Evolutionary conservation across 2,113 vertebrate species (phyloP), one percentile per base, ranked within the genome.

Genomic region (Oncorhynchus clarkii): DNA sequence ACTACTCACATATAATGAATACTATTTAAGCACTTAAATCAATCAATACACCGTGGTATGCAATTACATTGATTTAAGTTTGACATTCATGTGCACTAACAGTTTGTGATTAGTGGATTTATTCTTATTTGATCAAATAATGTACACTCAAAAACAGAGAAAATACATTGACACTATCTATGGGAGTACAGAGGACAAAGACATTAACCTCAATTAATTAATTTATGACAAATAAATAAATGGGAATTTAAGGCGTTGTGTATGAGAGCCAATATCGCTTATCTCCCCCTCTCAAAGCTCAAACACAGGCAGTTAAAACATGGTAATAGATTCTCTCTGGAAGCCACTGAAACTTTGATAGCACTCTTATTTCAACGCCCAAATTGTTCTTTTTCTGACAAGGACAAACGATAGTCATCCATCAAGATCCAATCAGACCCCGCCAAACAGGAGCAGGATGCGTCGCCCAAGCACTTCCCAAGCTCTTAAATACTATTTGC

Each of bases 351-450:
- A 96, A 96, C 89, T 96, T 96, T 95, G 94, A 96, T 93, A 95
- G 94, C 91, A 88, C 89, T 94, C 92, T 92, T 92, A 93, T 94
- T 95, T 94, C 94, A 92, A 94, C 91, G 94, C 93, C 90, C 92
- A 89, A 84, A 94, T 95, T 93, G 93, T 91, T 95, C 85, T 85
- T 93, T 93, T 92, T 92, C 89, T 94, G 95, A 96, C 95, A 93
- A 93, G 93, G 95, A 97, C 92, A 96, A 97, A 97, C 92, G 93
- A 95, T 93, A 94, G 92, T 90, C 94, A 95, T 96, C 95, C 94
- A 96, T 97, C 95, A 95, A 93, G 90, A 94, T 95, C 93, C 92
- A 95, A 94, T 95, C 92, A 86, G 81, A 91, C 91, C 12, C 48
- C 8, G 29, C 74, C 70, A 27, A 31, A 6, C 49, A 29, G 89